These are phyloP conservation scores for Itoplectis maculator DNA, from an alignment of 2,888 invertebrate species.

Conservation along the genomic window DNA sequence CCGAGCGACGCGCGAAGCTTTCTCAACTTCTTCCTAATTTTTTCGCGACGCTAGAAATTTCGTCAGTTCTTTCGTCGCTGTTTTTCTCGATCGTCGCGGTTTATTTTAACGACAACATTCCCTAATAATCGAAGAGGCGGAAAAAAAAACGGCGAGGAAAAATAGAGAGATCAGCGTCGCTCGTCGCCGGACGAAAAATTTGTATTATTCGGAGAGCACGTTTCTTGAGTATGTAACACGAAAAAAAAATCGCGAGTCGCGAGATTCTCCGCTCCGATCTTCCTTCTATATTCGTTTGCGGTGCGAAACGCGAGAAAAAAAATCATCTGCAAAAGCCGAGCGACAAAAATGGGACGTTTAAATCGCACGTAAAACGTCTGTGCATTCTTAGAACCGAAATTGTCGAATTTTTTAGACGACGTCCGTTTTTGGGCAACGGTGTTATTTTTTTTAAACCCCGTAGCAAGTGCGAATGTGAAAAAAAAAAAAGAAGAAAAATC, in stretches of 20 bases:
- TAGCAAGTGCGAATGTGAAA: constrained; percentile 31
- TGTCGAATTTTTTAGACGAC: constrained; percentile 1
- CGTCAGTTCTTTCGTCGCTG: neutral
- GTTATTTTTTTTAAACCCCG: constrained; percentile 33
- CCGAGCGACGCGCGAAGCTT: neutral
- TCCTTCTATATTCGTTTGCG: constrained; percentile 41
- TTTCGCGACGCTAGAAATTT: constrained; percentile 2
- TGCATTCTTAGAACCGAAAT: constrained; percentile 39
- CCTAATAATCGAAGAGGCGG: constrained; percentile 36
- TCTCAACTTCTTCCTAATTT: neutral
- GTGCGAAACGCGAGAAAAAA: constrained; percentile 17
- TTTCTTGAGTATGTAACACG: constrained; percentile 11
- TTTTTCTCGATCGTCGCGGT: constrained; percentile 2
- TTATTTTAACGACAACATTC: constrained; percentile 48
- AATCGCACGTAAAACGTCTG: constrained; percentile 52
- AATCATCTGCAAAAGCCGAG: constrained; percentile 7
- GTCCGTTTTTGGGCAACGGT: constrained; percentile 21
- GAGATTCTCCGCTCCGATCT: constrained; percentile 42
- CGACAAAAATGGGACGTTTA: constrained; percentile 27
- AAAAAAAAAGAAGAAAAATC: constrained; percentile 9
- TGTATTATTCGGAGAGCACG: neutral
- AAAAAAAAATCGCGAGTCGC: constrained; percentile 23
- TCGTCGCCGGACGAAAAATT: constrained; percentile 12
- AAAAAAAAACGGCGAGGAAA: neutral
- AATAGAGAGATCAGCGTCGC: constrained; percentile 16